phyloP scores from a whole-genome alignment of 2,888 invertebrate genomes.

The Spisula subtruncata region DNA sequence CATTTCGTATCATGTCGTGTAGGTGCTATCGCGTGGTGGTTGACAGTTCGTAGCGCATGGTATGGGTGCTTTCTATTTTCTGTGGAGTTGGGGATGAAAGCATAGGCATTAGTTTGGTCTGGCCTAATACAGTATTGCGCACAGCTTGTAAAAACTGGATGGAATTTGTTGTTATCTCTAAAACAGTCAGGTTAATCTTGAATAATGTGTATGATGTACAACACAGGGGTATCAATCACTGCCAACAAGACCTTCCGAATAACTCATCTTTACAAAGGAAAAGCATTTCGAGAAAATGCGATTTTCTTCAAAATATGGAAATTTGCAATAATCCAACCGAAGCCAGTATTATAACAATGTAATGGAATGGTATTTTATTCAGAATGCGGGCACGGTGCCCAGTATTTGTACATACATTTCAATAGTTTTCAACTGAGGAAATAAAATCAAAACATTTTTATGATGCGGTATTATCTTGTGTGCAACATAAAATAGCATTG shows the following conservation, averaged over 20 bases:
- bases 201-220: neutral
- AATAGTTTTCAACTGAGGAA: constrained; percentile 3
- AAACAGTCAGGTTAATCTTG: neutral
- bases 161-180: too few species aligned
- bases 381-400: neutral
- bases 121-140: too few species aligned
- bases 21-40: too few species aligned
- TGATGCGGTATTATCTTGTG: neutral
- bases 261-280: constrained; percentile 7
- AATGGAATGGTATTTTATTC: constrained; percentile 19
- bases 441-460: constrained; percentile 9
- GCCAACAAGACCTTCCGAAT: neutral
- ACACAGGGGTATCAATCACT: neutral
- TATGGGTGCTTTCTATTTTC: too few species aligned
- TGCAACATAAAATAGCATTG: constrained; percentile 1
- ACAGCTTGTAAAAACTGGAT: too few species aligned
- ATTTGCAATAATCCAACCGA: neutral
- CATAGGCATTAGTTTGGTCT: too few species aligned
- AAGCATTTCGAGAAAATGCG: neutral
- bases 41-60: too few species aligned
- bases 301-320: constrained; percentile 23
- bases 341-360: neutral
- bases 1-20: too few species aligned
- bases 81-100: too few species aligned
- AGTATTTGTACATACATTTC: neutral